Percentiles rank a stretch among this genome's conserved stretches.
Evolutionary conservation across 2,888 invertebrate species (phyloP).

Genomic region (Scaptomyza parva): DNA sequence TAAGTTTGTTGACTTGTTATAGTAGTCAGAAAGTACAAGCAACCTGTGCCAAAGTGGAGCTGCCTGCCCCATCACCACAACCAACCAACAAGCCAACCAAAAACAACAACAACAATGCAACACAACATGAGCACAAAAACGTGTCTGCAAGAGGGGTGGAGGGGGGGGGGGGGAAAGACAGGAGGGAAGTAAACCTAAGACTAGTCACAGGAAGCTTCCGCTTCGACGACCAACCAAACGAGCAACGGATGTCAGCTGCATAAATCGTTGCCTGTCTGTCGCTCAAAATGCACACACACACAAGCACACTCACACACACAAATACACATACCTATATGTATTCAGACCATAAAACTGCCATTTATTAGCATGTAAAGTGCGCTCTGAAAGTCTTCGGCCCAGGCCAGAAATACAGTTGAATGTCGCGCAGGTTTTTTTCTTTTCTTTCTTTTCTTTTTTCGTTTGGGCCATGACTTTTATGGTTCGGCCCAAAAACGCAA

Average conservation of each 20-base stretch:
- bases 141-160: constrained; percentile 12
- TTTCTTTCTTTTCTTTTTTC: too few relatives aligned
- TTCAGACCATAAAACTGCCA: constrained; percentile 76
- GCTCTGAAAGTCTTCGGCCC: constrained; percentile 36
- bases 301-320: constrained; percentile 8
- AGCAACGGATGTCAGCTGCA: constrained; percentile 78
- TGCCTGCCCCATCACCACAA: constrained; percentile 19
- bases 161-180: constrained; percentile 28
- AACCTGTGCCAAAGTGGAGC: constrained; percentile 71
- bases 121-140: constrained; percentile 21
- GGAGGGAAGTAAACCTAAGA: too few relatives aligned
- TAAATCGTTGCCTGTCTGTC: constrained; percentile 71
- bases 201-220: constrained; percentile 71
- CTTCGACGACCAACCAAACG: constrained; percentile 64
- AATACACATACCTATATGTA: neutral
- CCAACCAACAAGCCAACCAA: constrained; percentile 8
- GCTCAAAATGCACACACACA: constrained; percentile 22
- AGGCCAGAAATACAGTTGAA: constrained; percentile 40
- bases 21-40: constrained; percentile 25
- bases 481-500: constrained; percentile 18
- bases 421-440: constrained; percentile 59
- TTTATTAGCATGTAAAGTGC: constrained; percentile 78
- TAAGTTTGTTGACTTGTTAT: constrained; percentile 77
- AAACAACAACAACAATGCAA: constrained; percentile 12
- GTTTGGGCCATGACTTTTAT: constrained; percentile 43